Evolutionary conservation across 2,797 vertebrate species (phyloP).

Genomic region (Falco rusticolus): DNA sequence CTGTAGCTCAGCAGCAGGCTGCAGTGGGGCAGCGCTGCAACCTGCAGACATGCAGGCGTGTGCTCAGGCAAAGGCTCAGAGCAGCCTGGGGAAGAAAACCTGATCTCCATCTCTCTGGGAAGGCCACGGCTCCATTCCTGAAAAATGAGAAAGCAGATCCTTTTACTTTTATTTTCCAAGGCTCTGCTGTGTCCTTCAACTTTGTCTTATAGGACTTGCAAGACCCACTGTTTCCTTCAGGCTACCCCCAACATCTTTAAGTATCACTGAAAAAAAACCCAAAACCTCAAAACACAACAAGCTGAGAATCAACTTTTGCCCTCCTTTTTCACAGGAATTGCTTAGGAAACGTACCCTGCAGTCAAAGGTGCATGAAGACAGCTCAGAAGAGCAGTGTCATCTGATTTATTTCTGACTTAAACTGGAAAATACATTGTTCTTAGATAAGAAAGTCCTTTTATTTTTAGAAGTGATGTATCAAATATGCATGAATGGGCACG

Average conservation of each 20-base stretch:
- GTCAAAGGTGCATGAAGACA: neutral
- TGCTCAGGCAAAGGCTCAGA: neutral
- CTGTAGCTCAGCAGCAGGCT: neutral
- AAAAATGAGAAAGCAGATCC: neutral
- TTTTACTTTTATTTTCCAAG: neutral
- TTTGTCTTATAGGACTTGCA: neutral
- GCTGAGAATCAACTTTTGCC: neutral
- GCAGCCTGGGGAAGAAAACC: neutral
- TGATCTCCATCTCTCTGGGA: neutral
- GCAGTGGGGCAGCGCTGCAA: neutral
- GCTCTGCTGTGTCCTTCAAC: neutral
- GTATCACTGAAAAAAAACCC: neutral
- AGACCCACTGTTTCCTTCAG: neutral
- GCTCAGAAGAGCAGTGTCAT: neutral
- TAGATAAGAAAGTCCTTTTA: constrained; percentile 6
- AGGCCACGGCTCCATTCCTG: neutral
- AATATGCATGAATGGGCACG: constrained; percentile 41
- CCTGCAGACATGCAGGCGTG: constrained; percentile 19
- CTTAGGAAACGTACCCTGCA: constrained; percentile 4
- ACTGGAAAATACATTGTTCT: neutral
- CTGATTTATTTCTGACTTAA: neutral
- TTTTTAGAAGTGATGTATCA: constrained; percentile 48
- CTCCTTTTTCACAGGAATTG: neutral
- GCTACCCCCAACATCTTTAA: neutral
- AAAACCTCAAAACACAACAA: neutral